Percentiles rank a stretch among this genome's conserved stretches.
These are phyloP conservation scores for Phortica magna DNA, from an alignment of 2,888 invertebrate species.

Conservation along the genomic window DNA sequence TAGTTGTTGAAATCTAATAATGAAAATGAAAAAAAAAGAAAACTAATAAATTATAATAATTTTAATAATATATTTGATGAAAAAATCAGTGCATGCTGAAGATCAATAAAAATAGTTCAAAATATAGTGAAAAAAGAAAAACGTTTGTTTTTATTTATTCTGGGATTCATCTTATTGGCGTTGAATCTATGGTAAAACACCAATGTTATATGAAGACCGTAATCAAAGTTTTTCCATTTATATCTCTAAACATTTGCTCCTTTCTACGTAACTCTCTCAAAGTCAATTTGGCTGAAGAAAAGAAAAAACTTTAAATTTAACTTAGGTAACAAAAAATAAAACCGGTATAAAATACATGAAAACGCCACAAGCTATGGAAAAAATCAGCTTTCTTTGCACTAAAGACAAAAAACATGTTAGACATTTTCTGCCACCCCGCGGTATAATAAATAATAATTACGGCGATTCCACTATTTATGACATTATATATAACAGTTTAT, in stretches of 20 bases:
- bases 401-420: neutral
- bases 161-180: too few species aligned
- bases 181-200: too few species aligned
- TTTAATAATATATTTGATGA: neutral
- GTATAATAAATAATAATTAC: neutral
- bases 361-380: neutral
- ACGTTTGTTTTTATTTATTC: neutral
- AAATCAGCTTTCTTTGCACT: neutral
- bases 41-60: neutral
- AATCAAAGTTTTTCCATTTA: too few species aligned
- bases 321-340: neutral
- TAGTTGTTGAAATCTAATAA: constrained; percentile 51
- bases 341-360: constrained; percentile 5
- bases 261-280: too few species aligned
- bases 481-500: neutral
- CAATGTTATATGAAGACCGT: too few species aligned
- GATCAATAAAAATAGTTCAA: neutral
- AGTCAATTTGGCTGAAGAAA: too few species aligned
- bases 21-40: constrained; percentile 37
- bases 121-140: constrained; percentile 8
- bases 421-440: neutral
- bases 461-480: neutral
- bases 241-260: too few species aligned
- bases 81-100: neutral
- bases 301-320: too few species aligned